Percentiles rank a stretch among this genome's conserved stretches.
These are phyloP conservation scores for Onchidella celtica DNA, from an alignment of 2,888 invertebrate species.

Conservation along the genomic window DNA sequence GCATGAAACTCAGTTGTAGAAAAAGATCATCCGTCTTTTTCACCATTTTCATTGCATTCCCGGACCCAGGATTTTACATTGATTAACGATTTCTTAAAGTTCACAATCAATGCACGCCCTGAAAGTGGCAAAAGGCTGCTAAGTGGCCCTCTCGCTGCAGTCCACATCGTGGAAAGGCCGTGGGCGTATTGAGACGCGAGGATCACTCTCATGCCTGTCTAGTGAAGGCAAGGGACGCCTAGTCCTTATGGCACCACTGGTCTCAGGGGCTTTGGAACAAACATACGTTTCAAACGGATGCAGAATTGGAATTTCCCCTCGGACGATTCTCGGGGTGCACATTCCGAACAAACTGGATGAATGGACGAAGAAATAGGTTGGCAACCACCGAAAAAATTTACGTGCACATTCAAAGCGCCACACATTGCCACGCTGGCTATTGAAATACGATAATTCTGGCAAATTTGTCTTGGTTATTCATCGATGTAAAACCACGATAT, in stretches of 20 bases:
- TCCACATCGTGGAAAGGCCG: neutral
- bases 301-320: constrained; percentile 3
- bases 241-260: neutral
- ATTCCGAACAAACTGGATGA: constrained; percentile 1
- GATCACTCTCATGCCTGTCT: neutral
- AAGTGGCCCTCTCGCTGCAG: neutral
- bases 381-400: neutral
- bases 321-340: neutral
- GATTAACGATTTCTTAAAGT: neutral
- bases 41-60: neutral
- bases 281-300: neutral
- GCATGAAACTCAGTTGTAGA: neutral
- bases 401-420: neutral
- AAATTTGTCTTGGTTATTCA: neutral
- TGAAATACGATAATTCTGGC: neutral
- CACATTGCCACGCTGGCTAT: neutral
- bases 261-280: neutral
- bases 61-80: neutral
- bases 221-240: neutral
- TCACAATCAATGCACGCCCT: neutral
- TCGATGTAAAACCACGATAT: neutral
- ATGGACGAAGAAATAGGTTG: neutral
- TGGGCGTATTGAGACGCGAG: neutral
- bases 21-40: neutral
- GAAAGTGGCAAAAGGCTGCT: neutral